These are phyloP conservation scores for Drosophila eugracilis DNA, from an alignment of 1,140 invertebrate species.

Conservation along the genomic window DNA sequence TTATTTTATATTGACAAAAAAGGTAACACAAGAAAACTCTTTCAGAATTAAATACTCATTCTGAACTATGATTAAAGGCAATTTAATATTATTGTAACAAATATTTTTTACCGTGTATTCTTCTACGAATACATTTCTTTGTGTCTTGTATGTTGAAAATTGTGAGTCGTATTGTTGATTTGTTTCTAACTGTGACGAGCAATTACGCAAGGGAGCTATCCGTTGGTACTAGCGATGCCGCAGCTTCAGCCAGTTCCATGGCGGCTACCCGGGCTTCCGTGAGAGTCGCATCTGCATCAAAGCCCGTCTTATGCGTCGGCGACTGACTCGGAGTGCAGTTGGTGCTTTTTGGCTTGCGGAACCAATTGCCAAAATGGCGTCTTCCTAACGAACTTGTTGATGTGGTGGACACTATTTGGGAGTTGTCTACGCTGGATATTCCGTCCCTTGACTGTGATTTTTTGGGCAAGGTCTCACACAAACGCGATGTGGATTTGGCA, in stretches of 20 bases:
- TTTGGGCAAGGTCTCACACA: constrained; percentile 77
- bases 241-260: constrained; percentile 60
- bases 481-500: constrained; percentile 66
- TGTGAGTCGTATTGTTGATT: constrained; percentile 26
- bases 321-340: constrained; percentile 84
- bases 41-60: constrained; percentile 20
- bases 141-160: constrained; percentile 6
- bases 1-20: constrained; percentile 25
- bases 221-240: constrained; percentile 34
- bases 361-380: constrained; percentile 80
- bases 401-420: constrained; percentile 37
- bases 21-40: constrained; percentile 12
- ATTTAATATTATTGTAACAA: constrained; percentile 48
- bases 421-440: constrained; percentile 52
- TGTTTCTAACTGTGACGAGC: not conserved
- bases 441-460: constrained; percentile 72
- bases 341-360: constrained; percentile 82
- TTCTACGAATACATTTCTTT: constrained; percentile 14
- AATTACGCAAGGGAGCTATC: constrained; percentile 31
- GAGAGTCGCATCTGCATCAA: constrained; percentile 65
- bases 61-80: constrained; percentile 19
- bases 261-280: constrained; percentile 71
- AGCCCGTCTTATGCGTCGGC: constrained; percentile 79
- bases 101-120: constrained; percentile 28
- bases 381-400: constrained; percentile 79